Evolutionary conservation across 2,113 vertebrate genomes (phyloP).

Genomic region (pig (Sus scrofa)): DNA sequence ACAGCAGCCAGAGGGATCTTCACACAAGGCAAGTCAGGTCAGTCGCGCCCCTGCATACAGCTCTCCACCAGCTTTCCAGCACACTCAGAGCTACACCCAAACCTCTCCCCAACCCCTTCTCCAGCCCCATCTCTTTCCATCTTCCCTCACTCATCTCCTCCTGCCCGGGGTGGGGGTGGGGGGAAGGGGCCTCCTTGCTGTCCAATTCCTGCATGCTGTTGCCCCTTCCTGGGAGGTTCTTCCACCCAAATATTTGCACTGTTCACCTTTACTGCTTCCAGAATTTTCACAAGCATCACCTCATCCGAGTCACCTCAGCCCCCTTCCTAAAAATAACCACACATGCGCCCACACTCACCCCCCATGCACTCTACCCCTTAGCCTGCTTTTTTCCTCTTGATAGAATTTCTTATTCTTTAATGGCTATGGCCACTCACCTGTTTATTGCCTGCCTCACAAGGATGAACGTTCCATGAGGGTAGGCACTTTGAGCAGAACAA

Average conservation of each 20-base stretch:
- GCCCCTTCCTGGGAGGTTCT: background rate
- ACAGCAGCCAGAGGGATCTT: background rate
- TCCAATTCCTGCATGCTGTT: background rate
- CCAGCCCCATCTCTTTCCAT: background rate
- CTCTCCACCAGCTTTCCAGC: background rate
- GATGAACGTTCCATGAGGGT: background rate
- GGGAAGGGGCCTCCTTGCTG: background rate
- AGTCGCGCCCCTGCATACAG: background rate
- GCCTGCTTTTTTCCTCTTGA: background rate
- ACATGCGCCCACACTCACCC: background rate
- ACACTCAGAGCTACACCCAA: background rate
- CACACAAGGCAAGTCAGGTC: background rate
- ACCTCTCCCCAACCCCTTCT: background rate
- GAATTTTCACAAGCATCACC: background rate
- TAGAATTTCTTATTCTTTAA: background rate
- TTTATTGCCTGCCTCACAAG: background rate
- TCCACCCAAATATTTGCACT: too few relatives aligned
- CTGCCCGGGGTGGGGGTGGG: too few relatives aligned
- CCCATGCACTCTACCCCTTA: rapidly evolving
- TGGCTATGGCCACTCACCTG: background rate
- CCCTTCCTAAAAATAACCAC: background rate
- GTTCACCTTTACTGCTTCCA: background rate
- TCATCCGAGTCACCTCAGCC: background rate
- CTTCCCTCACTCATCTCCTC: background rate
- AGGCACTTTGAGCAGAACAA: background rate